These are phyloP conservation scores for Calidris pugnax DNA, from an alignment of 2,113 vertebrate genomes.

Conservation along the genomic window DNA sequence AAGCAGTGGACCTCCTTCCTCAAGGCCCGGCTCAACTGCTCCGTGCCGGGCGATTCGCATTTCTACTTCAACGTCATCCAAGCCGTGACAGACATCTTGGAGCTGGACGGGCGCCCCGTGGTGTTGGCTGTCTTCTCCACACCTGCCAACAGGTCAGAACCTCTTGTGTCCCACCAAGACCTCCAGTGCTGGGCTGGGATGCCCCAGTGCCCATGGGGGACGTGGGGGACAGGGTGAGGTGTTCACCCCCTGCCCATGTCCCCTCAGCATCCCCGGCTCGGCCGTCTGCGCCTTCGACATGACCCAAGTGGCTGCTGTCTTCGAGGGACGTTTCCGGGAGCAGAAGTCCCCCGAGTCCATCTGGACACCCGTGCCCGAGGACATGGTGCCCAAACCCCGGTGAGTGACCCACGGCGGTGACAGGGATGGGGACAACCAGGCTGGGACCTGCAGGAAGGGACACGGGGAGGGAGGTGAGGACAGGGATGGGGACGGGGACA, in stretches of 20 bases:
- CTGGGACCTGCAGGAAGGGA: not conserved
- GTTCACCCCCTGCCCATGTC: not conserved
- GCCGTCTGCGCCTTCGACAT: conserved; percentile 97
- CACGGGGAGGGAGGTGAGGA: not conserved
- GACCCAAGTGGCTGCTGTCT: conserved; percentile 87
- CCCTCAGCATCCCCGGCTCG: conserved; percentile 88
- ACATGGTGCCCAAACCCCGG: conserved; percentile 91
- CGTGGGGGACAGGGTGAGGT: accelerated
- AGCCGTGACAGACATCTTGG: conserved; percentile 89
- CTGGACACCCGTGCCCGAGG: conserved; percentile 93
- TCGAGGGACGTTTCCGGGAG: conserved; percentile 94
- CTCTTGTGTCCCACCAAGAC: not conserved
- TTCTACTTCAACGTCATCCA: conserved; percentile 98
- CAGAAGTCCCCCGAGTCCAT: conserved; percentile 95
- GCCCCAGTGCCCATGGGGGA: no score
- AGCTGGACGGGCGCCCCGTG: conserved; percentile 87
- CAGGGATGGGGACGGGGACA: not conserved
- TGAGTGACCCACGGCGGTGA: not conserved
- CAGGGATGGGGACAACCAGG: not conserved
- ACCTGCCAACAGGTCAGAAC: conserved; percentile 87
- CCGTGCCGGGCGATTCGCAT: conserved; percentile 91
- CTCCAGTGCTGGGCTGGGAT: accelerated
- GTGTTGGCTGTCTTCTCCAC: conserved; percentile 94
- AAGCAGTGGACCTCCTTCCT: conserved; percentile 98
- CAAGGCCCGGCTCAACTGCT: conserved; percentile 96